phyloP scores from a whole-genome alignment of 2,113 vertebrate species.

The Centropus unirufus region DNA sequence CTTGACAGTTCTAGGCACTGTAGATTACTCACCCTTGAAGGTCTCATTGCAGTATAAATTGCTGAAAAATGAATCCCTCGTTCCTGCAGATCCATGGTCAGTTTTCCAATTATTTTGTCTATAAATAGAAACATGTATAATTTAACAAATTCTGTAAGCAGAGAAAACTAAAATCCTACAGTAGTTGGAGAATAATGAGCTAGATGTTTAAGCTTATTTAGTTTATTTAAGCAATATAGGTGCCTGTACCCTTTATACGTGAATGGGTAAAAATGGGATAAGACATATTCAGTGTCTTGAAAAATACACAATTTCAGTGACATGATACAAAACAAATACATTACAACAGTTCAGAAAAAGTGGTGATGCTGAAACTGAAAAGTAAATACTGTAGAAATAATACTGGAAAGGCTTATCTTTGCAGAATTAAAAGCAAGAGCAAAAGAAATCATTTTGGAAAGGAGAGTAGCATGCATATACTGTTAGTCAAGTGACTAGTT shows the following conservation, averaged over 20 bases:
- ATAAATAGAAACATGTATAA: constrained; percentile 38
- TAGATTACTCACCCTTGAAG: constrained; percentile 61
- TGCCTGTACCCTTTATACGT: neutral
- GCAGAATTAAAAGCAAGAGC: neutral
- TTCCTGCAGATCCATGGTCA: constrained; percentile 48
- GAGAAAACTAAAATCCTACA: constrained; percentile 8
- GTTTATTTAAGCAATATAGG: neutral
- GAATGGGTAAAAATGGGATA: neutral
- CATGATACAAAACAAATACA: neutral
- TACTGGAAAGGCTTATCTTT: neutral
- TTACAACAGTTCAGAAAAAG: neutral
- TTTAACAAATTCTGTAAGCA: neutral
- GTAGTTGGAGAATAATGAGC: neutral
- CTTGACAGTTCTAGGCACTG: neutral
- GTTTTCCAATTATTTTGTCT: constrained; percentile 68
- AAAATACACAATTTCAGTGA: neutral
- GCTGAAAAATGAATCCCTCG: constrained; percentile 50
- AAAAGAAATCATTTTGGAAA: neutral
- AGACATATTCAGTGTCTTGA: neutral
- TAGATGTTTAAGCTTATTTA: neutral
- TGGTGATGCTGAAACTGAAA: neutral
- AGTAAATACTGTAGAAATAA: neutral
- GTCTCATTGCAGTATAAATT: constrained; percentile 64
- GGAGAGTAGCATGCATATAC: neutral
- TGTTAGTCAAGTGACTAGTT: neutral